A percentile compares a stretch with the other conserved stretches of the same genome.
Evolutionary conservation across 2,797 vertebrate genomes (phyloP).

Genomic region (Helicolenus hilgendorfi): DNA sequence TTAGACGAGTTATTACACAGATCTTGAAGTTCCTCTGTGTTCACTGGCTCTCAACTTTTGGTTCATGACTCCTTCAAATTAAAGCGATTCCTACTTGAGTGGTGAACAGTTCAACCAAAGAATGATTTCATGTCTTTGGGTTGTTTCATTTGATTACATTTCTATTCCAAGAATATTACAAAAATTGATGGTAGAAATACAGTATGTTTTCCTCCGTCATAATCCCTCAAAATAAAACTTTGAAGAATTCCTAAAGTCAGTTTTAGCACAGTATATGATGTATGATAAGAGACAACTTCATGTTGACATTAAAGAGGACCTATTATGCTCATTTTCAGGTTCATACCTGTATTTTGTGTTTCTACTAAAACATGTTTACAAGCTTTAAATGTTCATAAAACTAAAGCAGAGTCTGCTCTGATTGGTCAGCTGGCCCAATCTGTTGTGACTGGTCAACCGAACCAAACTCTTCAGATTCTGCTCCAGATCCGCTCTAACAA

Average conservation of each 20-base stretch:
- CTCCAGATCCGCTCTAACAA: too few species aligned
- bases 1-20: slow-evolving; percentile 7
- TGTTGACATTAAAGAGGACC: too few species aligned
- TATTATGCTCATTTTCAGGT: background rate
- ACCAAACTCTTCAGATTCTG: too few species aligned
- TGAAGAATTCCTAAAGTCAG: background rate
- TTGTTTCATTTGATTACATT: slow-evolving; percentile 1
- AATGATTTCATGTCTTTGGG: background rate
- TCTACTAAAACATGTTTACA: too few species aligned
- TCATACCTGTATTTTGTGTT: too few species aligned
- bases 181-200: background rate
- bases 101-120: slow-evolving; percentile 8
- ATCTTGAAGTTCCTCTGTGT: background rate
- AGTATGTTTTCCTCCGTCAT: background rate
- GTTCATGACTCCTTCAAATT: slow-evolving; percentile 22
- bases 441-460: too few species aligned
- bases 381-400: too few species aligned
- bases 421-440: too few species aligned
- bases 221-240: background rate
- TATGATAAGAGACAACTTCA: background rate
- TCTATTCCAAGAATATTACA: background rate
- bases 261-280: background rate
- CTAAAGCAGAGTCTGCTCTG: too few species aligned
- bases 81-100: slow-evolving; percentile 12
- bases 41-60: slow-evolving; percentile 3